These are phyloP conservation scores for Panopea generosa DNA, from an alignment of 2,888 invertebrate genomes.

Conservation along the genomic window DNA sequence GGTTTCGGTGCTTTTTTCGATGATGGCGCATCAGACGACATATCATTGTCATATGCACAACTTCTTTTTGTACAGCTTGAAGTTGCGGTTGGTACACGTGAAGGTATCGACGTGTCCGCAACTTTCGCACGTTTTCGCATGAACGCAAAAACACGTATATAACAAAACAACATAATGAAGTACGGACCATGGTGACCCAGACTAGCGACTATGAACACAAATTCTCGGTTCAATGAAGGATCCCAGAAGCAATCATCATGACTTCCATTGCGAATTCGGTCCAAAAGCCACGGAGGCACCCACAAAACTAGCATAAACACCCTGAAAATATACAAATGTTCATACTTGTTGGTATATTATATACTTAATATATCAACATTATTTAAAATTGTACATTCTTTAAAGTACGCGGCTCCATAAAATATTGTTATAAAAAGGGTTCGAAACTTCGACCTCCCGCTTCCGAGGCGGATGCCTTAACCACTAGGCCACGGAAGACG, in stretches of 20 bases:
- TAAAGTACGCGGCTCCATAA: too few relatives aligned
- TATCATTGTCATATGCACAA: too few relatives aligned
- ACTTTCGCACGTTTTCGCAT: conserved; percentile 62
- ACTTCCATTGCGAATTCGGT: conserved; percentile 71
- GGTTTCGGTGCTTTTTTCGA: too few relatives aligned
- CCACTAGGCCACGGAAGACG: too few relatives aligned
- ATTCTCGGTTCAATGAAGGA: conserved; percentile 78
- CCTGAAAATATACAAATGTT: conserved; percentile 65
- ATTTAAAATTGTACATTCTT: too few relatives aligned
- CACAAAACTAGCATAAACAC: conserved; percentile 75
- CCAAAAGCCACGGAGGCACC: conserved; percentile 78
- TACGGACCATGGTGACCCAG: conserved; percentile 81
- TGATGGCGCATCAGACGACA: too few relatives aligned
- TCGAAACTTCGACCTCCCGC: too few relatives aligned
- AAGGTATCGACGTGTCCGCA: background rate
- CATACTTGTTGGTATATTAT: too few relatives aligned
- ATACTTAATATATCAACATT: too few relatives aligned
- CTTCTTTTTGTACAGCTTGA: too few relatives aligned
- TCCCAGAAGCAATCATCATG: conserved; percentile 79
- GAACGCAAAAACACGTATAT: conserved; percentile 72
- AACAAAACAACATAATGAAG: conserved; percentile 75
- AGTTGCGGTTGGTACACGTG: background rate
- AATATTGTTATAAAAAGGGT: too few relatives aligned
- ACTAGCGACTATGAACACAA: conserved; percentile 78
- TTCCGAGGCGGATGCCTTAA: too few relatives aligned